Evolutionary conservation across 2,113 vertebrate genomes (phyloP), one percentile per base, ranked within the genome.

Genomic region (Campylorhamphus procurvoides): DNA sequence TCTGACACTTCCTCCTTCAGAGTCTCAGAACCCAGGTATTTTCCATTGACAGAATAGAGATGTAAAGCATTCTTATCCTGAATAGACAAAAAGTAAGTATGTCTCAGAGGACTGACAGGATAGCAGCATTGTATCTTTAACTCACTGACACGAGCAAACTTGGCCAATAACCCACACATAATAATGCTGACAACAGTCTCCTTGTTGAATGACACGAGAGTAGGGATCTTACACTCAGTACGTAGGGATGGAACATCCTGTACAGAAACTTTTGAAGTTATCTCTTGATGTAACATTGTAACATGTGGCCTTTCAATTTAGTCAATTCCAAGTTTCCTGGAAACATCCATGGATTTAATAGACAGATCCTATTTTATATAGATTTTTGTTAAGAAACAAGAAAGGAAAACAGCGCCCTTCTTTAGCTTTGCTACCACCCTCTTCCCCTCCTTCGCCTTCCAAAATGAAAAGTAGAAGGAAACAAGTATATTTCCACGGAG

Each of bases 11-110:
- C 99, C 96, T 99, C 99, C 94, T 98, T 98, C 96, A 99, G 98
- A 55, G 96, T 96, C 96, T 99, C 98, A 27, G 98, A 99, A 79
- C 97, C 96, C 75, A 99, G 97, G 52, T 99, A 98, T 50, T 99
- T 99, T 83, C 99, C 99, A 89, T 99, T 99, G 50, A 99, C 97
- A 83, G 99, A 99, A 98, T 99, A 99, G 64, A 99, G 98, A 97
- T 99, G 99, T 40, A 99, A 98, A 3, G 98, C 98, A 81, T 99
- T 99, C 98, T 99, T 99, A 98, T 99, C 99, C 99, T 99, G 95
- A 66, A 93, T 18, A 96, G 62, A 97, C 77, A 8, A 93, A 91
- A 97, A 89, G 62, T 10, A 79, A 88, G 20, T 11, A 25, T 12
- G 39, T 91, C 44, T 85, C 56, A 56, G 12, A 91, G 14, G 25